Evolutionary conservation across 1,140 invertebrate species (phyloP).

Genomic region (Nasonia vitripennis): DNA sequence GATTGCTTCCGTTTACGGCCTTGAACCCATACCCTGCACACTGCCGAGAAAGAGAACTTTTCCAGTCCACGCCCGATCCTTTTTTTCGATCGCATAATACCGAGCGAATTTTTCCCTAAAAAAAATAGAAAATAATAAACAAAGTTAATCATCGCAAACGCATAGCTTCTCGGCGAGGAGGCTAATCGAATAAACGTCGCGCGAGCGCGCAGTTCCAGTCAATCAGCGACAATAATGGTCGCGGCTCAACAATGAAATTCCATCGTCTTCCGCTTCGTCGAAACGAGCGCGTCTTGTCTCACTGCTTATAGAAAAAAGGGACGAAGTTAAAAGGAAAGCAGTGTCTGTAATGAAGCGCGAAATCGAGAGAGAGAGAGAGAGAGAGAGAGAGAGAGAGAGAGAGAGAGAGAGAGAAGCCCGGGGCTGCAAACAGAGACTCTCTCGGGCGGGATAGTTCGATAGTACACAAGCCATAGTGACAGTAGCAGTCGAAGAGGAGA

Average conservation of each 20-base stretch:
- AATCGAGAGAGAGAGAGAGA: neutral
- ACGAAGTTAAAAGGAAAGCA: neutral
- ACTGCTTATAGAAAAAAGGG: neutral
- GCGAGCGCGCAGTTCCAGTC: neutral
- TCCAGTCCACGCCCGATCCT: neutral
- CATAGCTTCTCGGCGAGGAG: neutral
- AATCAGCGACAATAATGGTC: neutral
- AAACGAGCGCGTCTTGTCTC: neutral
- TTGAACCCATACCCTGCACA: slow-evolving; percentile 19
- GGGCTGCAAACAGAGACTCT: neutral
- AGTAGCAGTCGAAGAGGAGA: neutral
- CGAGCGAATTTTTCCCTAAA: neutral
- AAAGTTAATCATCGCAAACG: neutral
- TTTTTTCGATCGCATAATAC: neutral
- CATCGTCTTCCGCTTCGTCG: neutral
- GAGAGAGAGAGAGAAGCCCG: neutral
- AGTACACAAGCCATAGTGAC: neutral
- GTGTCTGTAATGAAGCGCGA: neutral
- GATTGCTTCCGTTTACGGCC: slow-evolving; percentile 47
- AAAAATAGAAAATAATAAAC: too few relatives aligned
- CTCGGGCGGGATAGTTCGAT: neutral
- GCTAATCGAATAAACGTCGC: neutral
- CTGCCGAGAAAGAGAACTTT: neutral
- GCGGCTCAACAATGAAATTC: neutral
- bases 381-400: neutral